Conservation (phyloP, 2,113 vertebrate species). For the Pygoscelis antarcticus region DNA sequence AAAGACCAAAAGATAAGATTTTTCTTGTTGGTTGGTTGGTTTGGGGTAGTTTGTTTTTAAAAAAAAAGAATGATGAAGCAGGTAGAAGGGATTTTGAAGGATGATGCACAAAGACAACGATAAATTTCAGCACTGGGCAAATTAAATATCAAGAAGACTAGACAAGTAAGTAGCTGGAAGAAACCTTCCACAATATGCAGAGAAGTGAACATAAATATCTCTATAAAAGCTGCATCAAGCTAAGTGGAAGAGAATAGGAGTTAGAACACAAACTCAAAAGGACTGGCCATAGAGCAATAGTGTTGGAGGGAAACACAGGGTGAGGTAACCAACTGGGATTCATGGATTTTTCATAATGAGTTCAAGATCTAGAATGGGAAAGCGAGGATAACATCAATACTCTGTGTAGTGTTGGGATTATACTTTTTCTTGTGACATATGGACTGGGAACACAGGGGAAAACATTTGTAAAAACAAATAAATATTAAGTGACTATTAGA, state of each 20-base stretch:
- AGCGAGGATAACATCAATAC: not conserved
- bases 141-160: not conserved
- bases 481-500: slow-evolving; percentile 15
- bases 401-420: not conserved
- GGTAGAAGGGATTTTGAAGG: not conserved
- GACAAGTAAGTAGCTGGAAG: not conserved
- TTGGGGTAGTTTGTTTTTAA: not conserved
- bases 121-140: not conserved
- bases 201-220: not conserved
- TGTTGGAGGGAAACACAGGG: not conserved
- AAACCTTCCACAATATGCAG: not conserved
- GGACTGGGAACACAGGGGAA: not conserved
- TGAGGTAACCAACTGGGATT: not conserved
- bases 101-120: not conserved
- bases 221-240: not conserved
- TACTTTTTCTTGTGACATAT: not conserved
- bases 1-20: not conserved
- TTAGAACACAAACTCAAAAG: not conserved
- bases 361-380: not conserved
- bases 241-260: not conserved
- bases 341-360: not conserved
- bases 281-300: not conserved
- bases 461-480: slow-evolving; percentile 35
- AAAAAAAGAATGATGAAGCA: not conserved
- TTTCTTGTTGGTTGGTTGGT: not conserved